Base-by-base conservation (phyloP, 37 sponge, comb jelly and placozoan genomes). In the Crambe crambe region DNA sequence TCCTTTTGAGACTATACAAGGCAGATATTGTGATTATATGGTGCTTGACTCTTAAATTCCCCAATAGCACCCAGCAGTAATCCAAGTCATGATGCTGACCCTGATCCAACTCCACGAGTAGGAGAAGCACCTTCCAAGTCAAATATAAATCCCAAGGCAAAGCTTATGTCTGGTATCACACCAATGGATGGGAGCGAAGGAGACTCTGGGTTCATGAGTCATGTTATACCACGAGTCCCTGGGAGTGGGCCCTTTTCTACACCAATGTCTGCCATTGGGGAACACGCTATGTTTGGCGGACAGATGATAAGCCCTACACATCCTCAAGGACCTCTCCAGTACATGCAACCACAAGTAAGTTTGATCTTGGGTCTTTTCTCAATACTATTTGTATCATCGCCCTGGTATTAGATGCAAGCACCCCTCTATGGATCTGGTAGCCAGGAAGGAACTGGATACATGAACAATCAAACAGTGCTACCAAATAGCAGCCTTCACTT, bases 271-370 rank as follows among this genome's bases (percentile, higher is more conserved):
- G 20, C 74, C 31, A 23, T 32, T 22, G 65, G 63, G 2, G 64
- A 47, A 18, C 63, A 43, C n/a, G 34, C 41, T 5, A 25, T 62
- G 23, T 62, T 41, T 27, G 74, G 63, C 3, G 83, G 83, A 5
- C 83, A 74, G 42, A 37, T 83, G 29, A 56, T 83, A 32, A 83
- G 75, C 57, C 75, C 83, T 35, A 83, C 83, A 0, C 83, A 56
- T 29, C 74, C 74, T 54, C 74, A 63, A n/a, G 66, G 47, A 15
- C 58, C 70, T 31, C 15, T 80, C 36, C 80, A 80, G 22, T 70
- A 68, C 58, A 56, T 80, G 15, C 79, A 22, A 3, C 51, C 73
- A 1, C 56, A 54, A 31, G 38, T 44, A 31, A 42, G 41, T 20
- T 68, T 35, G 8, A 29, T 68, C 39, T 35, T 38, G 29, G 20